These are phyloP conservation scores for Heloderma charlesbogerti DNA, from an alignment of 2,113 vertebrate species.

Conservation along the genomic window DNA sequence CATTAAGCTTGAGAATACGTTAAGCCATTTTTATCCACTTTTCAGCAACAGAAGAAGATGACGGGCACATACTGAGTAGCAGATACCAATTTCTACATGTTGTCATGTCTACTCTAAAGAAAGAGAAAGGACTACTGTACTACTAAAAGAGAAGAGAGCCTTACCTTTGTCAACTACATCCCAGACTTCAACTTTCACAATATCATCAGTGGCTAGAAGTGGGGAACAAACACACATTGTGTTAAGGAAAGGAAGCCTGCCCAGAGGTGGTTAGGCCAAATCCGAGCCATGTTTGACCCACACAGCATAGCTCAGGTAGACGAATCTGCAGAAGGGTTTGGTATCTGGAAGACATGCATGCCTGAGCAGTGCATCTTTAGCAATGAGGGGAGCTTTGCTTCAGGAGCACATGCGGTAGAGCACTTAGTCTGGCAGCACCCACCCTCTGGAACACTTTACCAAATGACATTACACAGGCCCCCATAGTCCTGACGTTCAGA, in stretches of 20 bases:
- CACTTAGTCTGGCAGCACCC: no score
- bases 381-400: no score
- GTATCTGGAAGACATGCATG: neutral
- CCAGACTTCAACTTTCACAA: conserved; percentile 99
- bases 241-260: conserved; percentile 21
- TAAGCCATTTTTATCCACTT: neutral
- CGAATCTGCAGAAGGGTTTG: neutral
- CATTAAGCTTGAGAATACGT: neutral
- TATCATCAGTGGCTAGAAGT: conserved; percentile 92
- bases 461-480: no score
- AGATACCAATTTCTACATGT: neutral
- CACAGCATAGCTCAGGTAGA: neutral
- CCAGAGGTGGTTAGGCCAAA: no score
- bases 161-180: conserved; percentile 99
- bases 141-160: conserved; percentile 45
- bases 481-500: no score
- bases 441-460: no score
- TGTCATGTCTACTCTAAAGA: neutral
- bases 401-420: no score
- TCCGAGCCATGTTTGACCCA: neutral
- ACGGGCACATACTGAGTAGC: neutral
- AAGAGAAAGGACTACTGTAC: neutral
- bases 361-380: neutral
- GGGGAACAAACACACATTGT: neutral
- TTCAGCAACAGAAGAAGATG: neutral